A percentile compares a stretch with the other conserved stretches of the same genome.
Evolutionary conservation across 2,797 vertebrate species (phyloP).

Genomic region (Xiphophorus birchmanni): DNA sequence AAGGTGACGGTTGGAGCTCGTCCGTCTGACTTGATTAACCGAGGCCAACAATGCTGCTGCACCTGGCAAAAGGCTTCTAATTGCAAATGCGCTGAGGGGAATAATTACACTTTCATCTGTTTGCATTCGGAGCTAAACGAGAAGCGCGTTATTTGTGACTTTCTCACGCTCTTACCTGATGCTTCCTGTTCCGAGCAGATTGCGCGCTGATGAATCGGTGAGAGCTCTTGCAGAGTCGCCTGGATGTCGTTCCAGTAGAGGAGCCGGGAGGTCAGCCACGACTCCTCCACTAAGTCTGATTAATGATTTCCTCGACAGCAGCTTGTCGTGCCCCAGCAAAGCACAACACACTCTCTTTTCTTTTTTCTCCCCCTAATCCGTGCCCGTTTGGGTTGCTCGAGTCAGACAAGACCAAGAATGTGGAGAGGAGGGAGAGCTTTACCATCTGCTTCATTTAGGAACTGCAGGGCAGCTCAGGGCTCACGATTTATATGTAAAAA

Average conservation of each 20-base stretch:
- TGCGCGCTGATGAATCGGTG: constrained; percentile 3
- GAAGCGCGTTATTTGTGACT: constrained; percentile 8
- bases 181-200: constrained; percentile 22
- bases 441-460: constrained; percentile 35
- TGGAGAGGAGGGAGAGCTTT: constrained; percentile 21
- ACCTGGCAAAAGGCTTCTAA: constrained; percentile 17
- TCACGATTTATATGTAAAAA: not conserved
- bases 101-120: constrained; percentile 42
- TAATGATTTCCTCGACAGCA: constrained; percentile 28
- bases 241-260: not conserved
- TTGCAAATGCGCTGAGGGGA: constrained; percentile 46
- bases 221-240: not conserved
- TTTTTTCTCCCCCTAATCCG: not conserved
- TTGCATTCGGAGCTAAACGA: constrained; percentile 20
- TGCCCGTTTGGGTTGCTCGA: not conserved
- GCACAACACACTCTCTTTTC: not conserved
- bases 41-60: constrained; percentile 27
- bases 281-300: constrained; percentile 21
- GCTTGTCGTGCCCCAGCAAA: not conserved
- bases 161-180: not conserved
- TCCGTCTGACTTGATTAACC: constrained; percentile 51
- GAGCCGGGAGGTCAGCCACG: constrained; percentile 7
- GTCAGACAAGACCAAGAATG: constrained; percentile 30
- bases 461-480: constrained; percentile 3
- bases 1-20: constrained; percentile 42